Percentiles rank a stretch among this genome's conserved stretches.
These are phyloP conservation scores for Falco biarmicus DNA, from an alignment of 2,797 vertebrate species.

Conservation along the genomic window DNA sequence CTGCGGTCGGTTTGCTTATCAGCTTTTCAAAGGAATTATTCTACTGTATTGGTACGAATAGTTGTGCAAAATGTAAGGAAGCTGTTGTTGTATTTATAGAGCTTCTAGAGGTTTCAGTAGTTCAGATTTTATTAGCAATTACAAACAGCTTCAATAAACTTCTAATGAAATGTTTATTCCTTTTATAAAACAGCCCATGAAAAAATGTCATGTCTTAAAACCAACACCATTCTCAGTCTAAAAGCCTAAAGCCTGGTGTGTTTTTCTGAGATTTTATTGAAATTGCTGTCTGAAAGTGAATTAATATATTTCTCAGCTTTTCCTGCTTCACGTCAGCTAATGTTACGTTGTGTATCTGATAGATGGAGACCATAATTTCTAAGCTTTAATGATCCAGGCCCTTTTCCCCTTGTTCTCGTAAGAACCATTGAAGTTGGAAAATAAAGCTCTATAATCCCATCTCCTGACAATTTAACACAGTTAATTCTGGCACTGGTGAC, in stretches of 20 bases:
- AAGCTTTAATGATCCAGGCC: background rate
- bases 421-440: background rate
- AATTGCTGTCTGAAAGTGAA: background rate
- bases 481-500: background rate
- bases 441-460: background rate
- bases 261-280: background rate
- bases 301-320: background rate
- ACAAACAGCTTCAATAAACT: slow-evolving; percentile 18
- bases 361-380: background rate
- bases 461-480: background rate
- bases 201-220: background rate
- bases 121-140: slow-evolving; percentile 46
- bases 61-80: background rate
- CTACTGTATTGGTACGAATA: background rate
- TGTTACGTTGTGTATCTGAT: background rate
- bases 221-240: background rate
- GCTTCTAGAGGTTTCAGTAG: background rate
- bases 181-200: slow-evolving; percentile 3
- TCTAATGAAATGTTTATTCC: slow-evolving; percentile 12
- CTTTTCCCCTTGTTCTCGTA: background rate
- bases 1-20: background rate
- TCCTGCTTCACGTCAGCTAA: background rate
- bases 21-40: background rate
- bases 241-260: background rate
- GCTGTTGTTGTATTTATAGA: background rate